Evolutionary conservation across 2,888 invertebrate species (phyloP).

Genomic region (Dorcus parallelipipedus): DNA sequence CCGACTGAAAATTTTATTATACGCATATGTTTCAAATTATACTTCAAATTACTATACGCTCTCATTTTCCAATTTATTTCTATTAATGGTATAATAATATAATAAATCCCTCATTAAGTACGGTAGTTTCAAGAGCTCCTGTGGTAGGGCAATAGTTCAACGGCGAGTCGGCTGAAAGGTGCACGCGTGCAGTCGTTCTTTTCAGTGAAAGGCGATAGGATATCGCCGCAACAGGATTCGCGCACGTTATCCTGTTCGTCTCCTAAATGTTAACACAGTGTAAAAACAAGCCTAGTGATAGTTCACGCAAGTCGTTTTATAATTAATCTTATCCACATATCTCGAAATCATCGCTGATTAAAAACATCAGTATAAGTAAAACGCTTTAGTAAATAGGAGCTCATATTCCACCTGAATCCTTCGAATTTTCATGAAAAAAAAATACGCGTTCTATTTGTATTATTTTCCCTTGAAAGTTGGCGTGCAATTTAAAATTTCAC

Average conservation of each 20-base stretch:
- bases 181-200: neutral
- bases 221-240: neutral
- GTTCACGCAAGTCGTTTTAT: neutral
- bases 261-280: neutral
- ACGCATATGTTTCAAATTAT: slow-evolving; percentile 10
- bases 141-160: neutral
- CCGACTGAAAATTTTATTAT: too few species aligned
- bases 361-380: neutral
- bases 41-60: slow-evolving; percentile 9
- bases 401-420: neutral
- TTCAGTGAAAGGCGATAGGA: neutral
- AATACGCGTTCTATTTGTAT: neutral
- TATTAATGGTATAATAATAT: slow-evolving; percentile 15
- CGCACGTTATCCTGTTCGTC: neutral
- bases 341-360: neutral
- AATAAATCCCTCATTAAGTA: slow-evolving; percentile 15
- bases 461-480: neutral
- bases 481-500: neutral
- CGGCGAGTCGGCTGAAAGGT: neutral
- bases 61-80: slow-evolving; percentile 18
- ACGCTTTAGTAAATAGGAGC: too few species aligned
- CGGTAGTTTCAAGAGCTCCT: neutral
- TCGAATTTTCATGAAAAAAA: neutral
- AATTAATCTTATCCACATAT: too few species aligned
- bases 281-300: neutral